Conservation (phyloP, 2,797 vertebrate species). For the Megaceryle alcyon region DNA sequence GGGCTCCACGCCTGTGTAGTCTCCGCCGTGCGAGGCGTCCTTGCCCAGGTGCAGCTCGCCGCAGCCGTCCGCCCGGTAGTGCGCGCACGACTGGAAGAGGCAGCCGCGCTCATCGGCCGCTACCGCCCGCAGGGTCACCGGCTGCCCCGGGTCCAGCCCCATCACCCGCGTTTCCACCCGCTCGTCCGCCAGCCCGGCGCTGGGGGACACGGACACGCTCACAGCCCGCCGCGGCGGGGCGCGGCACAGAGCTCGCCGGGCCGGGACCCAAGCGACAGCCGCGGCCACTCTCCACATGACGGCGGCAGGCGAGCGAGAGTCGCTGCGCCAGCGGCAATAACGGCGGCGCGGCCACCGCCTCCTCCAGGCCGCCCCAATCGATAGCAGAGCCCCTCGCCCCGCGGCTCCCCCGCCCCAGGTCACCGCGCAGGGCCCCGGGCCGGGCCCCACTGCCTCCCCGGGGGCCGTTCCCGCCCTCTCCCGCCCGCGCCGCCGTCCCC, state of each 20-base stretch:
- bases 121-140: conserved; percentile 58
- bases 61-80: conserved; percentile 50
- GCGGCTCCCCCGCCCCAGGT: too few species aligned
- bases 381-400: background rate
- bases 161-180: conserved; percentile 31
- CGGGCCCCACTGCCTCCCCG: too few species aligned
- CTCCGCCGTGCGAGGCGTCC: conserved; percentile 81
- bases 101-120: conserved; percentile 13
- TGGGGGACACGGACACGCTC: conserved; percentile 31
- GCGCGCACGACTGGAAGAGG: conserved; percentile 69
- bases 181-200: conserved; percentile 50
- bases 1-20: conserved; percentile 83
- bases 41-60: conserved; percentile 56
- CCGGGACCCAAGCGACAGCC: too few species aligned
- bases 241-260: background rate
- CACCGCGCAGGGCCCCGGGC: too few species aligned
- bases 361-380: conserved; percentile 9
- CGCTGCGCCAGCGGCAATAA: background rate
- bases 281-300: background rate
- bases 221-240: background rate
- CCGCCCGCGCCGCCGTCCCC: too few species aligned
- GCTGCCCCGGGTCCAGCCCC: conserved; percentile 47
- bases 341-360: background rate
- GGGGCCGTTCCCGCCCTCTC: too few species aligned
- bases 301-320: background rate